Conservation (phyloP, 2,888 invertebrate genomes). For the Xestia c-nigrum region DNA sequence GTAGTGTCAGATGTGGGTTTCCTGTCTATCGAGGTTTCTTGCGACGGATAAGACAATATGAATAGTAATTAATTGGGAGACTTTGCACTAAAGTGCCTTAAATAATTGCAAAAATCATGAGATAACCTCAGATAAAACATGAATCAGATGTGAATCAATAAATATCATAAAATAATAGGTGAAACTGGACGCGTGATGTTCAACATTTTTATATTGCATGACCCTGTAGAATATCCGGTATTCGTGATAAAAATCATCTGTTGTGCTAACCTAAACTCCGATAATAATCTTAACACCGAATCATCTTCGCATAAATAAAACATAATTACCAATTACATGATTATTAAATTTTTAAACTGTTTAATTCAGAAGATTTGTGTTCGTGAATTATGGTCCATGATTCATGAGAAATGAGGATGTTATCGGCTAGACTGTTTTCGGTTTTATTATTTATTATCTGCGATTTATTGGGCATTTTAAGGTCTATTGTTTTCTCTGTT, state of each 20-base stretch:
- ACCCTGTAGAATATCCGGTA: slow-evolving; percentile 67
- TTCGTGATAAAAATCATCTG: slow-evolving; percentile 68
- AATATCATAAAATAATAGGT: slow-evolving; percentile 56
- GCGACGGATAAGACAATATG: neutral
- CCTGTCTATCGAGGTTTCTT: slow-evolving; percentile 10
- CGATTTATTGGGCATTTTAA: slow-evolving; percentile 28
- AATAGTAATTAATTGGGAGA: neutral
- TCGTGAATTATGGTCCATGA: slow-evolving; percentile 28
- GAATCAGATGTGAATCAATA: slow-evolving; percentile 47
- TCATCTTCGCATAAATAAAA: slow-evolving; percentile 47
- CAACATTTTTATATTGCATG: slow-evolving; percentile 47
- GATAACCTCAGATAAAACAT: slow-evolving; percentile 29
- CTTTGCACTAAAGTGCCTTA: slow-evolving; percentile 5
- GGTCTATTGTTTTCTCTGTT: slow-evolving; percentile 34
- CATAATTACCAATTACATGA: slow-evolving; percentile 56
- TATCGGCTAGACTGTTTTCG: slow-evolving; percentile 23
- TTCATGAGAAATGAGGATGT: slow-evolving; percentile 49
- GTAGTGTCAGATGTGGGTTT: neutral
- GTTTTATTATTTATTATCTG: slow-evolving; percentile 18
- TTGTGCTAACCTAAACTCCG: slow-evolving; percentile 30
- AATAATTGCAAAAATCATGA: slow-evolving; percentile 33
- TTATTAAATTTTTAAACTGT: slow-evolving; percentile 30
- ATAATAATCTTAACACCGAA: slow-evolving; percentile 52
- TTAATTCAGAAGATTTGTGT: slow-evolving; percentile 23
- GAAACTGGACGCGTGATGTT: slow-evolving; percentile 60